Base-by-base conservation (phyloP, 2,797 vertebrate species). In the Aplochiton taeniatus region DNA sequence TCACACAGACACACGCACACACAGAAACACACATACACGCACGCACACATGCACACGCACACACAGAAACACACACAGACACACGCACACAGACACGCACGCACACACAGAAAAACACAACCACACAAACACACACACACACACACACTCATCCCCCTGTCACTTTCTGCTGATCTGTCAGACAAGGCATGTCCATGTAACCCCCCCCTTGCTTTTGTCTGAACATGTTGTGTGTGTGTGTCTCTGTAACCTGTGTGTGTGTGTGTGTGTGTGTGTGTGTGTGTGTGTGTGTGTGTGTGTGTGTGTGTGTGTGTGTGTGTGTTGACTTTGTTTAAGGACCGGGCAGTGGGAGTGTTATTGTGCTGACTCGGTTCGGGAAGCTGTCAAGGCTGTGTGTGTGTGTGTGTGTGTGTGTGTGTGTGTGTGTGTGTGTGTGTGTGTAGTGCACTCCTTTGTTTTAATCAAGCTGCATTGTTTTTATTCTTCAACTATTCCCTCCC, bases 201-300 rank as follows among this genome's bases (percentile, higher is more conserved):
- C 16, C n/a, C 18, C n/a, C 13, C 20, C 13, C 13, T 14, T 41
- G 12, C 31, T 3, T 31, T 11, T 55, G 53, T 55, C 19, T 53
- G n/a, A 7, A 20, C 44, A 18, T 55, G 44, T 13, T n/a, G n/a
- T n/a, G n/a, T n/a, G n/a, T n/a, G n/a, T n/a, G n/a, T n/a, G n/a
- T n/a, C n/a, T n/a, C n/a, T n/a, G n/a, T 18, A 46, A 20, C 44
- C 18, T 55, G 44, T 13, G 53, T 47, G 65, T 44, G 54, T 48
- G 47, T 42, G 9, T 45, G 41, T 19, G 41, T n/a, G 53, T 54
- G 43, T 56, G 43, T 56, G 14, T 56, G 43, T 44, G 20, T 43
- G 47, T 66, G 48, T 16, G 48, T 51, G 65, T 41, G 17, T 47
- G 13, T 12, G 9, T 45, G 53, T 20, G 17, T 16, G 43, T 49